These are phyloP conservation scores for Ctenopoma kingsleyae DNA, from an alignment of 2,797 vertebrate genomes.

Conservation along the genomic window DNA sequence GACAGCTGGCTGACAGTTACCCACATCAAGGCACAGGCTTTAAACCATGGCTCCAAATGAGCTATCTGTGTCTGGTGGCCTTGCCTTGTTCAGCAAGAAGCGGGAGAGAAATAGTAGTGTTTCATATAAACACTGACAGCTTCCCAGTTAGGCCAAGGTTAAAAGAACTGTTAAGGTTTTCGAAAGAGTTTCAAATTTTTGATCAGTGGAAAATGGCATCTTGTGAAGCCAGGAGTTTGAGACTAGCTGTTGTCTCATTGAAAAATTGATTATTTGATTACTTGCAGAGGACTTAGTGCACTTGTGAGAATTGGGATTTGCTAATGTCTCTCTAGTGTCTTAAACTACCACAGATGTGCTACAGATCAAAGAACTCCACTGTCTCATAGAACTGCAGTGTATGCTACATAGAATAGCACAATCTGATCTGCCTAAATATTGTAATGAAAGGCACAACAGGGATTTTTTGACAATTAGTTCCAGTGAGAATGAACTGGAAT, in stretches of 20 bases:
- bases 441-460: not conserved
- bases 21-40: conserved; percentile 55
- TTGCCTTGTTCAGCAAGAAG: conserved; percentile 31
- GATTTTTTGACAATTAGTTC: not conserved
- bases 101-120: conserved; percentile 15
- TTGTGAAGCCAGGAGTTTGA: conserved; percentile 24
- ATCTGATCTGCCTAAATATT: conserved; percentile 3
- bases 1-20: conserved; percentile 65
- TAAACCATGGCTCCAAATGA: conserved; percentile 56
- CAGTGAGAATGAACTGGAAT: not conserved
- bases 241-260: conserved; percentile 26
- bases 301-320: conserved; percentile 11
- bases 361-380: conserved; percentile 4
- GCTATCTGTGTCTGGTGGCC: conserved; percentile 39
- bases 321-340: conserved; percentile 22
- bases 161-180: conserved; percentile 26
- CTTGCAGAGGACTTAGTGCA: conserved; percentile 7
- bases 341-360: conserved; percentile 14
- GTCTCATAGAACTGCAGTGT: not conserved
- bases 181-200: conserved; percentile 32
- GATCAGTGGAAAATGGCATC: conserved; percentile 42
- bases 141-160: conserved; percentile 39
- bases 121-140: conserved; percentile 39
- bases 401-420: not conserved
- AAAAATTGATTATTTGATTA: conserved; percentile 51